phyloP scores from a whole-genome alignment of 2,113 vertebrate genomes.

The Ailurus styani region DNA sequence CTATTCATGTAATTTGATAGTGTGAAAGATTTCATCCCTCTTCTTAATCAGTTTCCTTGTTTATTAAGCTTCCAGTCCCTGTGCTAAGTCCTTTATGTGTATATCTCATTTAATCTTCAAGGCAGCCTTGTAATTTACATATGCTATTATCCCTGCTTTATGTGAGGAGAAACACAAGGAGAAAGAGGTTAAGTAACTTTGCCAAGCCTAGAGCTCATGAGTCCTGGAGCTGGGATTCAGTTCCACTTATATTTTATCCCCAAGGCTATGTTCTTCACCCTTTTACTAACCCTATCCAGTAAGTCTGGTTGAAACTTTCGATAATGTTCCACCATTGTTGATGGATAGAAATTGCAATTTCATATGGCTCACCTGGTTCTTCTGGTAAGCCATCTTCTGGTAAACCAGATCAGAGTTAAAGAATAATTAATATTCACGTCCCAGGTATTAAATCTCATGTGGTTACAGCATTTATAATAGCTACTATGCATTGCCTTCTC shows the following conservation, averaged over 20 bases:
- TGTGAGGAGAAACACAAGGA: background rate
- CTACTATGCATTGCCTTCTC: background rate
- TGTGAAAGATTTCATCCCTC: background rate
- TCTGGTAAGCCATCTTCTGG: background rate
- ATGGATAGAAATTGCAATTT: background rate
- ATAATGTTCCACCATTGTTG: background rate
- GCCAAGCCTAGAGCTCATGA: background rate
- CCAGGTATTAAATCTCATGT: background rate
- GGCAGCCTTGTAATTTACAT: background rate
- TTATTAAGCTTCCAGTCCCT: background rate
- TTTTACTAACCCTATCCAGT: fast-evolving
- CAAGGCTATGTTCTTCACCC: background rate
- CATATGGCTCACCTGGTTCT: background rate
- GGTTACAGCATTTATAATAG: background rate
- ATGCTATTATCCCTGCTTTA: background rate
- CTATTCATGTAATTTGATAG: background rate
- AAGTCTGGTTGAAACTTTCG: background rate
- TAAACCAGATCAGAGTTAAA: background rate
- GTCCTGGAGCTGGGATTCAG: background rate
- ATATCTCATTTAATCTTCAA: background rate
- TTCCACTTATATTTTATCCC: background rate
- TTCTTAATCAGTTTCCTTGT: background rate
- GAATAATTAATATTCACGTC: background rate
- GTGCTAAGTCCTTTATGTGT: background rate
- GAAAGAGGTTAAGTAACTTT: background rate